phyloP scores from a whole-genome alignment of 2,888 invertebrate species.

The Zaprionus obscuricornis region DNA sequence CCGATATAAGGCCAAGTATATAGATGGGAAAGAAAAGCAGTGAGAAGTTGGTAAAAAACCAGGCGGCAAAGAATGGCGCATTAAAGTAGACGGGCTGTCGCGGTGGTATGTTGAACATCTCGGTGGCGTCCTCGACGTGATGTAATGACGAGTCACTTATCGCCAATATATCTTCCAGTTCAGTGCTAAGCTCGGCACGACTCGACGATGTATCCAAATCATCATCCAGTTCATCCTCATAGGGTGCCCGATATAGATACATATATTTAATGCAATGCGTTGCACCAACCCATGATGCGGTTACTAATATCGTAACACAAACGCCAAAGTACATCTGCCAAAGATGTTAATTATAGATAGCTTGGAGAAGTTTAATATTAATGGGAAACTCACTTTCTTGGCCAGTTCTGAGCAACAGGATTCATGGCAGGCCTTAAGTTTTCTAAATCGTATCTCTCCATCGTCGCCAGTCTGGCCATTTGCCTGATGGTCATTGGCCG shows the following conservation, averaged over 20 bases:
- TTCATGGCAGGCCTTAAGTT: constrained; percentile 86
- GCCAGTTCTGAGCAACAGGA: constrained; percentile 93
- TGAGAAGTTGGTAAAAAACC: constrained; percentile 97
- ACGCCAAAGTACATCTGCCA: constrained; percentile 93
- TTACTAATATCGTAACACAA: constrained; percentile 92
- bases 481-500: constrained; percentile 71
- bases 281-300: constrained; percentile 96
- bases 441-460: constrained; percentile 73
- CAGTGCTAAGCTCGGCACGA: constrained; percentile 68
- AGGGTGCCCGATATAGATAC: constrained; percentile 85
- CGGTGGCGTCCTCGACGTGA: constrained; percentile 81
- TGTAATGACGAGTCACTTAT: constrained; percentile 76
- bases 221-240: constrained; percentile 75
- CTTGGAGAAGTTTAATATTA: background rate
- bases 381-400: constrained; percentile 87
- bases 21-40: constrained; percentile 95
- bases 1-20: constrained; percentile 89
- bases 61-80: constrained; percentile 97
- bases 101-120: constrained; percentile 81
- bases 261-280: constrained; percentile 95
- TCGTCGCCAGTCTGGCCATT: constrained; percentile 68
- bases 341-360: background rate
- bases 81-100: constrained; percentile 86
- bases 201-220: constrained; percentile 65
- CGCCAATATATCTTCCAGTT: constrained; percentile 72